These are phyloP conservation scores for Microtus richardsoni DNA, from an alignment of 2,113 vertebrate species.

Conservation along the genomic window DNA sequence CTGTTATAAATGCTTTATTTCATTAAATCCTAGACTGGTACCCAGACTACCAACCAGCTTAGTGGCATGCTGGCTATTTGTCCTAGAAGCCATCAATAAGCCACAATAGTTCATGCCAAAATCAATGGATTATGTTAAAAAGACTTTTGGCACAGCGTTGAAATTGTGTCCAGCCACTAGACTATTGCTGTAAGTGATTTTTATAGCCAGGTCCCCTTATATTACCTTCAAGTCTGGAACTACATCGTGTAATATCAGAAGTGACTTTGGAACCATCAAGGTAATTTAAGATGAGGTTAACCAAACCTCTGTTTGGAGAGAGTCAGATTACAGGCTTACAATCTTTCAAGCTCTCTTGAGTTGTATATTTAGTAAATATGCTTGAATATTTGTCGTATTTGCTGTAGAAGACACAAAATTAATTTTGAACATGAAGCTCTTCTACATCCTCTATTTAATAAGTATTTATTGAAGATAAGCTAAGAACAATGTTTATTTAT, in stretches of 20 bases:
- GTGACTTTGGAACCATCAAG: constrained; percentile 23
- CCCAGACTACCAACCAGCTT: neutral
- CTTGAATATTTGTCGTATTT: neutral
- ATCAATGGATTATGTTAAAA: neutral
- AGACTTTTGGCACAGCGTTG: neutral
- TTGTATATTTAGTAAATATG: neutral
- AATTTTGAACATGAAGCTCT: neutral
- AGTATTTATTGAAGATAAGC: neutral
- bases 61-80: neutral
- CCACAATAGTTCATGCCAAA: no score
- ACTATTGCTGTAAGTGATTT: constrained; percentile 39
- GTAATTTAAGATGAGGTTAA: constrained; percentile 37
- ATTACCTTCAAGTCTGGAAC: neutral
- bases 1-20: constrained; percentile 9
- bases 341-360: neutral
- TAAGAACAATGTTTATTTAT: neutral
- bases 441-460: neutral
- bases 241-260: constrained; percentile 24
- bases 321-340: neutral
- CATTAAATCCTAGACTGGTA: neutral
- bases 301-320: neutral
- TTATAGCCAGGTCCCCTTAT: neutral
- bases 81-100: neutral
- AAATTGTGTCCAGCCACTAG: neutral
- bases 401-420: neutral